Percentiles rank a stretch among this genome's conserved stretches.
Conservation (phyloP, 2,888 invertebrate species). For the Apeira syringaria region DNA sequence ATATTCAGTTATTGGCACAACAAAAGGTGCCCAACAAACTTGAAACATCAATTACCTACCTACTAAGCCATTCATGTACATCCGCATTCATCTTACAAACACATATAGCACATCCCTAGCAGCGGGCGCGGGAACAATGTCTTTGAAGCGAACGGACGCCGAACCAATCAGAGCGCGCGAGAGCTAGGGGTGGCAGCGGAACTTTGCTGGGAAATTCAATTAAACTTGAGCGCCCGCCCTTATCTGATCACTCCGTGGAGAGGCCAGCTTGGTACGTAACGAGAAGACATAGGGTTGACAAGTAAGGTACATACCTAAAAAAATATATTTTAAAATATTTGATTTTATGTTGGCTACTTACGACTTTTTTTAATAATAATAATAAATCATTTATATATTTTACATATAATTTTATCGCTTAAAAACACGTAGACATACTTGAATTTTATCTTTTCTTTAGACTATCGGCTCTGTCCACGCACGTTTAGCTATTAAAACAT, state of each 20-base stretch:
- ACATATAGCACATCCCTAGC: constrained; percentile 42
- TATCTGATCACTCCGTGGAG: constrained; percentile 76
- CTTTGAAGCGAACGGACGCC: constrained; percentile 58
- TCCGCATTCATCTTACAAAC: constrained; percentile 17
- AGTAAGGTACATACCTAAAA: no score
- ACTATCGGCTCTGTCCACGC: no score
- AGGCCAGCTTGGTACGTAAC: constrained; percentile 72
- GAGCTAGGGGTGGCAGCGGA: constrained; percentile 68
- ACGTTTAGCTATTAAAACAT: no score
- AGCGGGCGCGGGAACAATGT: constrained; percentile 60
- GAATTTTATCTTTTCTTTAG: no score
- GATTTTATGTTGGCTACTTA: no score
- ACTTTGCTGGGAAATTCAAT: constrained; percentile 79
- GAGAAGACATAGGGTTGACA: constrained; percentile 61
- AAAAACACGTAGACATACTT: no score
- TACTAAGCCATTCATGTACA: constrained; percentile 41
- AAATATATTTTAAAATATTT: no score
- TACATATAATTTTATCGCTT: no score
- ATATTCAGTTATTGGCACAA: constrained; percentile 7
- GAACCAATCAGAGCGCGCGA: constrained; percentile 69
- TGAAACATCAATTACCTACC: constrained; percentile 26
- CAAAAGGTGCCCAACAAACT: constrained; percentile 24
- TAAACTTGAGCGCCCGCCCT: constrained; percentile 80
- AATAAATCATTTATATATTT: no score
- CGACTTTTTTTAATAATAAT: no score